Percentiles rank a stretch among this genome's conserved stretches.
These are phyloP conservation scores for Listronotus oregonensis DNA, from an alignment of 1,140 invertebrate genomes.

Conservation along the genomic window DNA sequence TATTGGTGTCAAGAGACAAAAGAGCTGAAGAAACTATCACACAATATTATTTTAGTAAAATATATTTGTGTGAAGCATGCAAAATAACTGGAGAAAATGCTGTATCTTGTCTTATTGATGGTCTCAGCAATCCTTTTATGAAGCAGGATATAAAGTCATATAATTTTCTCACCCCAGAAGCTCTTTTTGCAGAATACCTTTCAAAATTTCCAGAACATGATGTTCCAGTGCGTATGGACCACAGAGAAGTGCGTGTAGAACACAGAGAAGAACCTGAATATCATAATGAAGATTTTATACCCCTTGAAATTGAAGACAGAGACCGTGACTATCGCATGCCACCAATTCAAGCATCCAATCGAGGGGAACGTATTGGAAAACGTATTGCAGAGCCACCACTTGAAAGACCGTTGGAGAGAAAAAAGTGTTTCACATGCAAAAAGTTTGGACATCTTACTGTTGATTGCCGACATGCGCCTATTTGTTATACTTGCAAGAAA, in stretches of 20 bases:
- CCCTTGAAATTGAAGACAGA: constrained; percentile 3
- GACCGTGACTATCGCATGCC: background rate
- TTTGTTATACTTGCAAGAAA: constrained; percentile 35
- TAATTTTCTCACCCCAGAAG: constrained; percentile 42
- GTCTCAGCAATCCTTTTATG: constrained; percentile 41
- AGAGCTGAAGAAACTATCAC: constrained; percentile 40
- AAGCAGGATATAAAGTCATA: constrained; percentile 38
- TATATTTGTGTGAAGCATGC: constrained; percentile 44
- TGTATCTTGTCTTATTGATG: constrained; percentile 45
- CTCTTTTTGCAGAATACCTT: constrained; percentile 41
- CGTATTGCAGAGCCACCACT: constrained; percentile 5
- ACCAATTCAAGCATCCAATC: background rate
- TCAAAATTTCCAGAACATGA: constrained; percentile 35
- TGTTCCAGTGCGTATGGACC: constrained; percentile 11
- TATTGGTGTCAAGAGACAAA: constrained; percentile 39
- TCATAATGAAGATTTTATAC: constrained; percentile 9
- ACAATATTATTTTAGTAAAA: constrained; percentile 44
- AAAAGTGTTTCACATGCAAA: constrained; percentile 38
- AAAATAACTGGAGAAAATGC: constrained; percentile 44
- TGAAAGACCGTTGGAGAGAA: constrained; percentile 1
- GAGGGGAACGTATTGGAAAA: background rate
- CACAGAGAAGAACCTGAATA: constrained; percentile 1
- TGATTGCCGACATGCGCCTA: constrained; percentile 38
- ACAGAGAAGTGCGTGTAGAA: constrained; percentile 9
- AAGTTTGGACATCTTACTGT: constrained; percentile 36